These are phyloP conservation scores for Chaetodon trifasciatus DNA, from an alignment of 2,797 vertebrate genomes.

Conservation along the genomic window DNA sequence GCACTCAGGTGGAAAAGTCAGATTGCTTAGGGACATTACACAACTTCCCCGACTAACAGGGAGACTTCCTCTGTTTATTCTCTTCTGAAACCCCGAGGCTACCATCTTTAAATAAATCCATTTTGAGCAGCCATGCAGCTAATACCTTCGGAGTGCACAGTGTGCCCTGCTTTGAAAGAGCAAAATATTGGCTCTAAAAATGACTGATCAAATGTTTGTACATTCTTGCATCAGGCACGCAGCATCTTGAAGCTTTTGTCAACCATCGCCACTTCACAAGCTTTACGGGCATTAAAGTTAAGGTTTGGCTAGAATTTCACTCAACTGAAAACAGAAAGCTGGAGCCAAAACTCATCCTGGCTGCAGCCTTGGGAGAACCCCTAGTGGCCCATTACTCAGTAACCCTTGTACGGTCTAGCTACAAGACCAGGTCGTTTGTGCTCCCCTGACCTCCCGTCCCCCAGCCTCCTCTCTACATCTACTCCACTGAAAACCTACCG, in stretches of 20 bases:
- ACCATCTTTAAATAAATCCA: constrained; percentile 5
- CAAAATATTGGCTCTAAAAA: constrained; percentile 2
- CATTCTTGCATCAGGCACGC: neutral
- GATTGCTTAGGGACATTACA: constrained; percentile 46
- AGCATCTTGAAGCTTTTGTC: neutral
- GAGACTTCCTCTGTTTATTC: constrained; percentile 23
- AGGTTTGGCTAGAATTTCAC: constrained; percentile 1
- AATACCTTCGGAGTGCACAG: neutral
- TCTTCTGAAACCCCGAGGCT: neutral
- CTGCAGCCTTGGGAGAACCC: neutral
- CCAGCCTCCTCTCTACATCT: neutral
- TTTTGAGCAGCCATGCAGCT: constrained; percentile 13
- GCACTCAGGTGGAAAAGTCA: constrained; percentile 45
- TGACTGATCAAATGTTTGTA: neutral
- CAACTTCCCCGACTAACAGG: constrained; percentile 35
- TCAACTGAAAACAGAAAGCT: neutral
- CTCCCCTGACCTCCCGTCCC: neutral
- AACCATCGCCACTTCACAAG: neutral
- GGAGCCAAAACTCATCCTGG: constrained; percentile 1
- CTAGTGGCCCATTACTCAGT: constrained; percentile 8
- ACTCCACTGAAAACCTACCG: neutral
- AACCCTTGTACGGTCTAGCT: neutral
- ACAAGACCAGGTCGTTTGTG: neutral
- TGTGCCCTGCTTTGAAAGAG: neutral
- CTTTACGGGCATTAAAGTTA: neutral